phyloP scores from a whole-genome alignment of 2,113 vertebrate genomes.

The Chionomys nivalis region DNA sequence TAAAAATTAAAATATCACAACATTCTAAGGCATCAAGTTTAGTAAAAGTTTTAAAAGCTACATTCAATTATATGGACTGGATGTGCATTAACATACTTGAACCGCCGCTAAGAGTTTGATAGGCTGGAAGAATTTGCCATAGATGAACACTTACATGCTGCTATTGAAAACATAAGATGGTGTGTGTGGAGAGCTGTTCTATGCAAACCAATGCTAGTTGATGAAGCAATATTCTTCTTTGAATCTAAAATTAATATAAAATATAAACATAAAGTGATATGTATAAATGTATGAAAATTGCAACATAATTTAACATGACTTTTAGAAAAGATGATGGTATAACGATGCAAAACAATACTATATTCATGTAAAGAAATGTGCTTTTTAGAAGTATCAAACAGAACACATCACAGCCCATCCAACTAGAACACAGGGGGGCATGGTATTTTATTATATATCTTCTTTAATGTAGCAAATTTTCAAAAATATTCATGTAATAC shows the following conservation, averaged over 20 bases:
- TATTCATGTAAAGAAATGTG: too few species aligned
- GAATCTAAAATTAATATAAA: constrained; percentile 52
- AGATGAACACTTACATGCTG: not conserved
- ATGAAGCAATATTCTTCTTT: not conserved
- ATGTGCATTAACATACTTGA: not conserved
- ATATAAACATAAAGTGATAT: constrained; percentile 4
- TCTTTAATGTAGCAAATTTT: too few species aligned
- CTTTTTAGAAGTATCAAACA: too few species aligned
- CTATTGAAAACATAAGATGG: not conserved
- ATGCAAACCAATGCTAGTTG: not conserved
- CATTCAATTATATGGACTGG: not conserved
- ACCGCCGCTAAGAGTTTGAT: not conserved
- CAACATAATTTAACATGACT: too few species aligned
- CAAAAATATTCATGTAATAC: too few species aligned
- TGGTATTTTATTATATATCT: too few species aligned
- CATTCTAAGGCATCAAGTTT: not conserved
- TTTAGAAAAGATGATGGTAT: too few species aligned
- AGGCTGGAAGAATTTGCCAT: not conserved
- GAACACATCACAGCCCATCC: too few species aligned
- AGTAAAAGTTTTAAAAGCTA: not conserved
- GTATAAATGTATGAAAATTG: too few species aligned
- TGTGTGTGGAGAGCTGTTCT: not conserved
- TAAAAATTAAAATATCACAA: constrained; percentile 29
- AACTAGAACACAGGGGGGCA: too few species aligned
- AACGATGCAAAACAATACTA: too few species aligned